phyloP scores from a whole-genome alignment of 1,140 invertebrate species.

The Pollicipes pollicipes region DNA sequence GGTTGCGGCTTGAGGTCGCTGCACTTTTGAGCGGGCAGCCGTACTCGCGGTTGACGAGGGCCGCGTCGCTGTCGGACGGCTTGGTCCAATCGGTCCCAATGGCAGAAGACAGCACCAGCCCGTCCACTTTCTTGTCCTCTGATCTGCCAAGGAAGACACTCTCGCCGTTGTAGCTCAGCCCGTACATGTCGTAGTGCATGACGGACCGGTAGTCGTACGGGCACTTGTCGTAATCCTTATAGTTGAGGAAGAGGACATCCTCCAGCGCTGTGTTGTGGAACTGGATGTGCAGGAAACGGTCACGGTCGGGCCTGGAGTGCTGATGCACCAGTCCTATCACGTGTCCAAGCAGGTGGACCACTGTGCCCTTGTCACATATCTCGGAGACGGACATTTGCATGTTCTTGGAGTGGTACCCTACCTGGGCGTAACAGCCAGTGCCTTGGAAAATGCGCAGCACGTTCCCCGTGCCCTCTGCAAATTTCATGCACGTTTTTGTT shows the following conservation, averaged over 20 bases:
- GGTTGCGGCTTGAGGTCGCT: not conserved
- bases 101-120: not conserved
- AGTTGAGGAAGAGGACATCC: slow-evolving; percentile 9
- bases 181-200: slow-evolving; percentile 17
- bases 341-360: slow-evolving; percentile 25
- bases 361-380: slow-evolving; percentile 13
- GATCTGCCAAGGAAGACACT: slow-evolving; percentile 24
- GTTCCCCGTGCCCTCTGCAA: not conserved
- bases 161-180: slow-evolving; percentile 31
- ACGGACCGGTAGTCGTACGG: slow-evolving; percentile 19
- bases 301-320: slow-evolving; percentile 27
- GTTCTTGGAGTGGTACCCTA: not conserved
- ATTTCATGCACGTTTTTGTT: not conserved
- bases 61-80: not conserved
- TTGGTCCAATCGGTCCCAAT: not conserved
- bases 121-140: not conserved
- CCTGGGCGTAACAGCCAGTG: not conserved
- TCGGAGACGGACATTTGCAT: not conserved
- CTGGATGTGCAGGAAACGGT: slow-evolving; percentile 24
- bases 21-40: not conserved
- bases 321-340: slow-evolving; percentile 29
- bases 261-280: slow-evolving; percentile 19
- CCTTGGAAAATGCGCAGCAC: not conserved
- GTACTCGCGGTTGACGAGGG: slow-evolving; percentile 1
- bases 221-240: slow-evolving; percentile 12